Conservation (phyloP, 2,888 invertebrate genomes). For the Euspilapteryx auroguttella region DNA sequence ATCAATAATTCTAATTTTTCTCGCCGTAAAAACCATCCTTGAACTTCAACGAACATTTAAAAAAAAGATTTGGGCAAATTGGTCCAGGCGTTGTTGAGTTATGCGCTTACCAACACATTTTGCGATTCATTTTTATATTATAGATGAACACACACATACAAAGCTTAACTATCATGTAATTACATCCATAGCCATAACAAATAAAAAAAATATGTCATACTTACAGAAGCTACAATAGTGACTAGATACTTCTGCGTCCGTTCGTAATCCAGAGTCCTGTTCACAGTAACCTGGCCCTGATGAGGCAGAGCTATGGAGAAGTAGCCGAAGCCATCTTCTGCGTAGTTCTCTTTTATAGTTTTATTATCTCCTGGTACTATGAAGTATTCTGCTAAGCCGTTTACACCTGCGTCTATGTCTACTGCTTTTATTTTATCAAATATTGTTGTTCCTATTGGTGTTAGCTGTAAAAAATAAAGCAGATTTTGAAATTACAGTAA, state of each 20-base stretch:
- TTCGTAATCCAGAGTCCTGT: conserved; percentile 85
- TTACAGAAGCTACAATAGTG: conserved; percentile 86
- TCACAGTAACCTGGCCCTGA: conserved; percentile 86
- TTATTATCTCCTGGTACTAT: conserved; percentile 68
- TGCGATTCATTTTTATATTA: too few species aligned
- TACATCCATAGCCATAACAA: too few species aligned
- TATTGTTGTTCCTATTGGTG: conserved; percentile 83
- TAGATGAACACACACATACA: too few species aligned
- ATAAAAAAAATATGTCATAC: conserved; percentile 20
- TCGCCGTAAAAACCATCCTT: too few species aligned
- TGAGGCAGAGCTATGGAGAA: conserved; percentile 87
- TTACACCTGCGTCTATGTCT: conserved; percentile 86
- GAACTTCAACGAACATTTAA: too few species aligned
- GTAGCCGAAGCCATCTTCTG: conserved; percentile 77
- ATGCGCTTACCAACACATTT: too few species aligned
- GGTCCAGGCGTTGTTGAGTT: too few species aligned
- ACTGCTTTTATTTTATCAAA: conserved; percentile 79
- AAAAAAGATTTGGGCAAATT: too few species aligned
- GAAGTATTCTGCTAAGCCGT: conserved; percentile 85
- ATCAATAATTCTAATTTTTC: too few species aligned
- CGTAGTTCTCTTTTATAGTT: conserved; percentile 48
- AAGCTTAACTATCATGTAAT: too few species aligned
- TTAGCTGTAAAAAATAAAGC: conserved; percentile 64
- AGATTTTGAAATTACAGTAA: too few species aligned
- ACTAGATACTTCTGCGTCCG: conserved; percentile 84